Percentiles rank a stretch among this genome's conserved stretches.
Conservation (phyloP, 2,113 vertebrate species). For the Anguilla rostrata region DNA sequence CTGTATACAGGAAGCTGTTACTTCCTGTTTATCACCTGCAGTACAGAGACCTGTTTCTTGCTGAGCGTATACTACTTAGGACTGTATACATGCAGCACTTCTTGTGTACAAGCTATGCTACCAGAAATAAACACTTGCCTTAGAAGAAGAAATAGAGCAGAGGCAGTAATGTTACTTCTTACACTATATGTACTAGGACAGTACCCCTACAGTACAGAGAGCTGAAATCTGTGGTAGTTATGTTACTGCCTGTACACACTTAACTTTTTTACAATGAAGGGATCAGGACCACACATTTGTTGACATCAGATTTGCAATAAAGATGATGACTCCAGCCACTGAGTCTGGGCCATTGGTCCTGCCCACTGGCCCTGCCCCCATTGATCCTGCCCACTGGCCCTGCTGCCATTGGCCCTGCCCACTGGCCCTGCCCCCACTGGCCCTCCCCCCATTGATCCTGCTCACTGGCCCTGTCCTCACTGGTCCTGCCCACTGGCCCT, state of each 20-base stretch:
- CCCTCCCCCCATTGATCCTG: too few relatives aligned
- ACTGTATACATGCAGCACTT: too few relatives aligned
- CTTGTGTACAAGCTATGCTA: too few relatives aligned
- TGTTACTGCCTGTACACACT: neutral
- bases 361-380: neutral
- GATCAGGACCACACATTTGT: neutral
- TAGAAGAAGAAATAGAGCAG: neutral
- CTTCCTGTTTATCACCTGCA: neutral
- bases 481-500: neutral
- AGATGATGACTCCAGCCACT: neutral
- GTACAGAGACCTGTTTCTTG: neutral
- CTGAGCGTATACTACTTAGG: neutral
- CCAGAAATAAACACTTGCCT: neutral
- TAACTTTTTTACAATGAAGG: neutral
- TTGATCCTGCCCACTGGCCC: neutral
- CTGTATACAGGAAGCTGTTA: conserved; percentile 44
- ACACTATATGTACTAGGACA: too few relatives aligned
- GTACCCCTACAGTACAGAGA: neutral
- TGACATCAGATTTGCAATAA: neutral
- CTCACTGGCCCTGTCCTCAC: neutral
- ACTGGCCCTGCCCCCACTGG: neutral
- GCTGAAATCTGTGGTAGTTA: too few relatives aligned
- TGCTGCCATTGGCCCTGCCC: too few relatives aligned
- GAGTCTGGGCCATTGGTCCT: too few relatives aligned
- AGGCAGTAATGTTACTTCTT: neutral